These are phyloP conservation scores for Neogale vison DNA, from an alignment of 2,113 vertebrate species.

Conservation along the genomic window DNA sequence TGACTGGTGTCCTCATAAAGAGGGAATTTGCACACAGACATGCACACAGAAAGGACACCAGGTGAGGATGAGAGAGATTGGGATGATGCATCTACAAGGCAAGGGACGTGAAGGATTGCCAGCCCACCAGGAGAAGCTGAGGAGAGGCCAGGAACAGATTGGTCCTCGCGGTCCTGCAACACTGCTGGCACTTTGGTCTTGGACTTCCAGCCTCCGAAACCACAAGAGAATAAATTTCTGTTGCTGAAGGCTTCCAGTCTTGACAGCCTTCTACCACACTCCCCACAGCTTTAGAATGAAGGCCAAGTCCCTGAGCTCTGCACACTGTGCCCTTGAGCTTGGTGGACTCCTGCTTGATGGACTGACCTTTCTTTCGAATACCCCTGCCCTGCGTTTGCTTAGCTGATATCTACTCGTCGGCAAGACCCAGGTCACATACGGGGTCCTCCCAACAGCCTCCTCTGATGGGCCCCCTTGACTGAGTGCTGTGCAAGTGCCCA, in stretches of 20 bases:
- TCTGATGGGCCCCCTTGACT: too few relatives aligned
- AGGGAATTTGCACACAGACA: background rate
- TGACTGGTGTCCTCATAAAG: background rate
- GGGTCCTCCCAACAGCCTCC: background rate
- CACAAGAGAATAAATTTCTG: rapidly evolving
- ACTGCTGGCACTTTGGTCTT: background rate
- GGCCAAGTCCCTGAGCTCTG: background rate
- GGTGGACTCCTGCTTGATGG: too few relatives aligned
- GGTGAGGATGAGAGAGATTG: background rate
- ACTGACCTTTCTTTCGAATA: rapidly evolving
- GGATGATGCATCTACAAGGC: rapidly evolving
- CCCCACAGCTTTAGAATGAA: background rate
- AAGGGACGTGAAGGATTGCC: too few relatives aligned
- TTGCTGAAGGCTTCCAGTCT: rapidly evolving
- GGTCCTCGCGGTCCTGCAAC: rapidly evolving
- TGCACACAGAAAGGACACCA: rapidly evolving
- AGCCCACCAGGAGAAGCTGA: background rate
- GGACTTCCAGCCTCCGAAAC: background rate
- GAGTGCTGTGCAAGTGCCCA: rapidly evolving
- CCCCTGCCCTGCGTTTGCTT: rapidly evolving
- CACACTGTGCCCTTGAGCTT: rapidly evolving
- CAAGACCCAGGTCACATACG: background rate
- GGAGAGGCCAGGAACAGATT: rapidly evolving
- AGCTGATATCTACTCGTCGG: too few relatives aligned
- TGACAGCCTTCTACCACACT: rapidly evolving